phyloP scores from a whole-genome alignment of 2,888 invertebrate genomes.

The Chouioia cunea region DNA sequence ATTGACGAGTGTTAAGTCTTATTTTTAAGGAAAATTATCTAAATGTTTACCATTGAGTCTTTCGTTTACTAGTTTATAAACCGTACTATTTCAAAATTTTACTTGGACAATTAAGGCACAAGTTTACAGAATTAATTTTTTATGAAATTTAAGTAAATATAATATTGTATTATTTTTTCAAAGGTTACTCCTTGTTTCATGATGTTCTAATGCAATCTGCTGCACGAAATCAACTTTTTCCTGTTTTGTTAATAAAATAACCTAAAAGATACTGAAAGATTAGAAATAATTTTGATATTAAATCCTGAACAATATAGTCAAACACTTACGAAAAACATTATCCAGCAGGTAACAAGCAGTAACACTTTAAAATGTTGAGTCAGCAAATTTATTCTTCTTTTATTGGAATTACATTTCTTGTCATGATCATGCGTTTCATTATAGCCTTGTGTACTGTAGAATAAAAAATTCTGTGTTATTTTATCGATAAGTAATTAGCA shows the following conservation, averaged over 20 bases:
- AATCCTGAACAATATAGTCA: not conserved
- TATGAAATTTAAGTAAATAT: not conserved
- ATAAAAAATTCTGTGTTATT: too few species aligned
- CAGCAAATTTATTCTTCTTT: conserved; percentile 17
- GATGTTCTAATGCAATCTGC: conserved; percentile 74
- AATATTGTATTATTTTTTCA: conserved; percentile 19
- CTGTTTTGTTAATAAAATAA: conserved; percentile 77
- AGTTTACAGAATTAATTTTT: not conserved
- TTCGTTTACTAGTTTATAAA: conserved; percentile 53
- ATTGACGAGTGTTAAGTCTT: conserved; percentile 52
- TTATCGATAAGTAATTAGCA: too few species aligned
- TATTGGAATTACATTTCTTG: not conserved
- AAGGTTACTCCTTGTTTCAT: conserved; percentile 71
- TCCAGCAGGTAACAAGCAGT: conserved; percentile 75
- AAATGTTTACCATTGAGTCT: not conserved
- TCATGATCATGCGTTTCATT: too few species aligned
- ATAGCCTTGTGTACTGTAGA: too few species aligned
- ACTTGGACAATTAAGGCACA: not conserved
- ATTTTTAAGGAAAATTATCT: conserved; percentile 15
- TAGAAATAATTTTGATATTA: not conserved
- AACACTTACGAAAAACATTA: conserved; percentile 73
- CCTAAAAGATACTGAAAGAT: conserved; percentile 52
- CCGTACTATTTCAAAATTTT: conserved; percentile 73
- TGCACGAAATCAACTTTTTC: conserved; percentile 75
- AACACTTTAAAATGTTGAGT: conserved; percentile 71